These are phyloP conservation scores for Hydroisotoma schaefferi DNA, from an alignment of 2,888 invertebrate genomes.

Conservation along the genomic window DNA sequence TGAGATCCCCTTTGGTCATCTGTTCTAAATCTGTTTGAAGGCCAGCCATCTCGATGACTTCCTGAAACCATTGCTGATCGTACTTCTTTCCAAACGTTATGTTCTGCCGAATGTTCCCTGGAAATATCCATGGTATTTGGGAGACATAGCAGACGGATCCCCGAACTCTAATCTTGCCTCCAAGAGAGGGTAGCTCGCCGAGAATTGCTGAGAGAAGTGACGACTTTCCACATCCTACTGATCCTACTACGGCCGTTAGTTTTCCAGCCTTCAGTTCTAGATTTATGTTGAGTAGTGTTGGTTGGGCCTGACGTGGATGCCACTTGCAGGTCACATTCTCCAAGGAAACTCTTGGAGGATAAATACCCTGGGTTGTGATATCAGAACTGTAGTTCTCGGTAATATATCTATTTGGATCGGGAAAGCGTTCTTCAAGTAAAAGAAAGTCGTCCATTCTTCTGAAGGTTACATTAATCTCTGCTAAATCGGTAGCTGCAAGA, in stretches of 20 bases:
- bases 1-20: constrained; percentile 55
- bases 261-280: constrained; percentile 56
- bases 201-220: constrained; percentile 63
- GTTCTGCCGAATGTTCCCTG: constrained; percentile 36
- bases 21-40: constrained; percentile 54
- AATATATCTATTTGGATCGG: not conserved
- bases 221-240: constrained; percentile 61
- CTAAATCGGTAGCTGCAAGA: constrained; percentile 23
- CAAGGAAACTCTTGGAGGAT: not conserved
- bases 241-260: constrained; percentile 71
- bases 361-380: not conserved
- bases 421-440: constrained; percentile 10
- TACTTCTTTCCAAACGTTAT: constrained; percentile 34
- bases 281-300: constrained; percentile 10
- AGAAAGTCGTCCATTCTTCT: constrained; percentile 18
- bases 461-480: constrained; percentile 15
- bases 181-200: constrained; percentile 63
- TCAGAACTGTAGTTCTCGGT: not conserved
- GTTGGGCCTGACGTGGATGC: constrained; percentile 6
- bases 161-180: constrained; percentile 62
- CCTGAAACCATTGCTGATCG: constrained; percentile 23
- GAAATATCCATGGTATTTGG: constrained; percentile 51
- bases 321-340: constrained; percentile 19
- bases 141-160: constrained; percentile 66
- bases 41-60: constrained; percentile 57